Base-by-base conservation (phyloP, 2,888 invertebrate genomes). In the Chymomyza amoena region DNA sequence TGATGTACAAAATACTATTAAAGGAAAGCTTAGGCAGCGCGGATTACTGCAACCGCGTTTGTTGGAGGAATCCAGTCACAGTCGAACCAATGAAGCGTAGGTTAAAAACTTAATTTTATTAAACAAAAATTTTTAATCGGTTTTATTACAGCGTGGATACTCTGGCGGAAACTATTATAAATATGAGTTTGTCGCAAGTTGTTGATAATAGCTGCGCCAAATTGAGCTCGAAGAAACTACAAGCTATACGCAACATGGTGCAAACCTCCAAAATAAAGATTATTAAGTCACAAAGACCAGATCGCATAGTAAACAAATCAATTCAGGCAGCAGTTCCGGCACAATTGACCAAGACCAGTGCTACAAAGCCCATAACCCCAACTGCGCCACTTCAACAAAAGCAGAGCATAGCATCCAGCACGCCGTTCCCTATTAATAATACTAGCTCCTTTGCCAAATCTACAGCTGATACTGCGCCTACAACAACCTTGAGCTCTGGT, bases 1-100 rank as follows among this genome's bases (percentile, higher is more conserved):
- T 89, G 61, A 93, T 88, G 80, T 81, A 70, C 90, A 93, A 45
- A 92, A 92, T 67, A 92, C 79, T 50, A 87, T 91, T 1, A 91
- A 91, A 69, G 59, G 84, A 0, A 90, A 87, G 65, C 70, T 92
- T 4, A 90, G 90, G 67, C 86, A 90, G 20, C 87, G 82, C 1
- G 90, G 90, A 2, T 39, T 90, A 59, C 69, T 84, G 2, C 82
- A 81, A 20, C 57, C 76, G 25, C 39, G 39, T 7, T 13, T 45
- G 10, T 45, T 45, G 39, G 39, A 51, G 7, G 52, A 56, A 10
- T 18, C 32, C 59, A 83, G 66, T 68, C 83, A 85, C 28, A 63
- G 28, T 7, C 81, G 75, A 9, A 80, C 70, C 13, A 68, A 68
- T 7, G 86, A 87, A 39, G 68, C 77, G 89, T 89, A 36, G 74